A percentile compares a stretch with the other conserved stretches of the same genome.
phyloP scores from a whole-genome alignment of 1,140 invertebrate genomes.

The Drosophila sucinea region DNA sequence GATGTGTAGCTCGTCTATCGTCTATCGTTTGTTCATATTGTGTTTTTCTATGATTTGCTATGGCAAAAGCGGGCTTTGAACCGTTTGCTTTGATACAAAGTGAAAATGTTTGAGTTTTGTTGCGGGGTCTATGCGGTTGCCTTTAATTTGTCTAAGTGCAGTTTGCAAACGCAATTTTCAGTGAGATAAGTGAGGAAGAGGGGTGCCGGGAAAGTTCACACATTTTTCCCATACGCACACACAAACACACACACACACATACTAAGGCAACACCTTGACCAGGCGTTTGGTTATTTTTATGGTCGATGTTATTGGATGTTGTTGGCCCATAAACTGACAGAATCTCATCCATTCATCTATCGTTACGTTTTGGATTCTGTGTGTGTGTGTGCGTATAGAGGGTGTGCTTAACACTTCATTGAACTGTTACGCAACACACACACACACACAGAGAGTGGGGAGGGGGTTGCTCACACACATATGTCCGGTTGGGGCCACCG shows the following conservation, averaged over 20 bases:
- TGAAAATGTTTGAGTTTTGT: constrained; percentile 41
- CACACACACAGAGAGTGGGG: constrained; percentile 14
- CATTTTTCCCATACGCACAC: constrained; percentile 38
- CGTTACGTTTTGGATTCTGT: neutral
- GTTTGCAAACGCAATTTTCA: constrained; percentile 35
- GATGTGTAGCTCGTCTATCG: too few species aligned
- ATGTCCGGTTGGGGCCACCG: constrained; percentile 55
- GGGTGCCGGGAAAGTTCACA: constrained; percentile 37
- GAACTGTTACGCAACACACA: constrained; percentile 75
- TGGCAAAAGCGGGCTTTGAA: constrained; percentile 27
- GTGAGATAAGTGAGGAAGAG: neutral
- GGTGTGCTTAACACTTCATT: constrained; percentile 75
- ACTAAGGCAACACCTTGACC: constrained; percentile 47
- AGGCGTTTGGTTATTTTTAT: constrained; percentile 50
- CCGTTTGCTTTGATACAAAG: constrained; percentile 32
- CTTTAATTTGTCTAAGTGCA: constrained; percentile 79
- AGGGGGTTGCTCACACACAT: constrained; percentile 42
- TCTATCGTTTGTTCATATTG: neutral
- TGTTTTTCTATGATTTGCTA: neutral
- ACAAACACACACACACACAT: constrained; percentile 20
- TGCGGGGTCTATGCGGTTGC: constrained; percentile 32
- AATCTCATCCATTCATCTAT: constrained; percentile 43
- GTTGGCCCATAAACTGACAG: constrained; percentile 65
- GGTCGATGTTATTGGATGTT: constrained; percentile 59
- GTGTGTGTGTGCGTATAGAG: constrained; percentile 26